A percentile compares a stretch with the other conserved stretches of the same genome.
Evolutionary conservation across 2,797 vertebrate species (phyloP).

Genomic region (Melanotaenia trifasciata): DNA sequence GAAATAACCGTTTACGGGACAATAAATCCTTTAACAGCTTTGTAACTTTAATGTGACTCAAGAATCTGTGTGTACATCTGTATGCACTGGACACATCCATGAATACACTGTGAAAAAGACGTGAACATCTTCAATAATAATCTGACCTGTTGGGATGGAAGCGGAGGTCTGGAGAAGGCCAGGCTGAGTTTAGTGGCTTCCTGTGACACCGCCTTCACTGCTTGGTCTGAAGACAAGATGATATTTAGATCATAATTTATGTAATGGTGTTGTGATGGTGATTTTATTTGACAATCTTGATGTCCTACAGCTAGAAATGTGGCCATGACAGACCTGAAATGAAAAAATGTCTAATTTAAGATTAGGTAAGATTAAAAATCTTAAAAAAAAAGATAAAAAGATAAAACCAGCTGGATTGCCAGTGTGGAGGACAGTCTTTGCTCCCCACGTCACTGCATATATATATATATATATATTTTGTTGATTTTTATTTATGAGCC

Average conservation of each 20-base stretch:
- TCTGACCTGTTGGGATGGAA: slow-evolving; percentile 86
- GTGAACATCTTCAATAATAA: not conserved
- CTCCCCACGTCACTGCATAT: too few relatives aligned
- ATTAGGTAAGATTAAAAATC: too few relatives aligned
- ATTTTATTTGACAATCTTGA: not conserved
- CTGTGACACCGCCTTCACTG: slow-evolving; percentile 84
- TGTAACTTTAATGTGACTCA: not conserved
- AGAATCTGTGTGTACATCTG: not conserved
- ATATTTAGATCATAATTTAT: not conserved
- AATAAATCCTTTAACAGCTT: not conserved
- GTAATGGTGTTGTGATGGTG: not conserved
- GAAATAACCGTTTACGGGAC: not conserved
- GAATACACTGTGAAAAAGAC: not conserved
- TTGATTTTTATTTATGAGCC: not conserved
- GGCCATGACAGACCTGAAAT: not conserved
- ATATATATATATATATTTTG: too few relatives aligned
- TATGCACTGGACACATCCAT: not conserved
- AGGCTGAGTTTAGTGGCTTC: slow-evolving; percentile 92
- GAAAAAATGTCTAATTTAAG: not conserved
- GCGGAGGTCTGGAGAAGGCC: slow-evolving; percentile 85
- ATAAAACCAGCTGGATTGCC: too few relatives aligned
- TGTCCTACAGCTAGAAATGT: too few relatives aligned
- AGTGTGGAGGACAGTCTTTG: too few relatives aligned
- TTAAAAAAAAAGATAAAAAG: too few relatives aligned
- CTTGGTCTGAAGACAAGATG: slow-evolving; percentile 79